A percentile compares a stretch with the other conserved stretches of the same genome.
Evolutionary conservation across 2,113 vertebrate species (phyloP).

Genomic region (Sceloporus undulatus): DNA sequence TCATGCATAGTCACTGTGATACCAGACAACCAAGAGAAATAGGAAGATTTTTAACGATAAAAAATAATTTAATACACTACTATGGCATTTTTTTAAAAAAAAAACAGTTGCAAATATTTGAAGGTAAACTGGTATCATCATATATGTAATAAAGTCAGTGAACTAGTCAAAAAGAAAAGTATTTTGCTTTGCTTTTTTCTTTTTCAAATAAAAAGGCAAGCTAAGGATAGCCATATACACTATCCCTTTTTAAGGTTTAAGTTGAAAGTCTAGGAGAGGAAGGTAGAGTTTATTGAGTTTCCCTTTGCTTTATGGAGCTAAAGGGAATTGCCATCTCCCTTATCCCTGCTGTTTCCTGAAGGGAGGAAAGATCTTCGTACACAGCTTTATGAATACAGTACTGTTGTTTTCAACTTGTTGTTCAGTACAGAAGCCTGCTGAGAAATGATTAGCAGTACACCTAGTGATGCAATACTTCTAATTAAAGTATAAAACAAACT

Average conservation of each 20-base stretch:
- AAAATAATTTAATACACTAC: too few species aligned
- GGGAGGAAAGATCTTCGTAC: not conserved
- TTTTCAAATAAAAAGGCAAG: too few species aligned
- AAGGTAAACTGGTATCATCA: too few species aligned
- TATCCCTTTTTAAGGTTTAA: too few species aligned
- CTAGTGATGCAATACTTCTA: conserved; percentile 27
- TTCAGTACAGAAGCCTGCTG: conserved; percentile 13
- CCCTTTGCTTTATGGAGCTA: not conserved
- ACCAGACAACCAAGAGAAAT: too few species aligned
- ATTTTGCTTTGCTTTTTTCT: not conserved
- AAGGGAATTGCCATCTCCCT: not conserved
- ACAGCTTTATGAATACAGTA: not conserved
- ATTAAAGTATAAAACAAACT: conserved; percentile 15
- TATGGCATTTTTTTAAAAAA: too few species aligned
- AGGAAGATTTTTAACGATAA: too few species aligned
- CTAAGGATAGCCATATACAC: too few species aligned
- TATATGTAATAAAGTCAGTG: not conserved
- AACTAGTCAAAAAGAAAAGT: not conserved
- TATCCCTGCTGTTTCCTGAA: not conserved
- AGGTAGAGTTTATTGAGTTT: not conserved
- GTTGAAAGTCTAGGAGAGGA: too few species aligned
- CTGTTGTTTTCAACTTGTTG: conserved; percentile 18
- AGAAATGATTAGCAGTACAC: conserved; percentile 2
- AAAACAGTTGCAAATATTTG: too few species aligned
- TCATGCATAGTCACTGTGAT: too few species aligned